Conservation (phyloP, 1,140 invertebrate species). For the Drosophila parabipectinata region DNA sequence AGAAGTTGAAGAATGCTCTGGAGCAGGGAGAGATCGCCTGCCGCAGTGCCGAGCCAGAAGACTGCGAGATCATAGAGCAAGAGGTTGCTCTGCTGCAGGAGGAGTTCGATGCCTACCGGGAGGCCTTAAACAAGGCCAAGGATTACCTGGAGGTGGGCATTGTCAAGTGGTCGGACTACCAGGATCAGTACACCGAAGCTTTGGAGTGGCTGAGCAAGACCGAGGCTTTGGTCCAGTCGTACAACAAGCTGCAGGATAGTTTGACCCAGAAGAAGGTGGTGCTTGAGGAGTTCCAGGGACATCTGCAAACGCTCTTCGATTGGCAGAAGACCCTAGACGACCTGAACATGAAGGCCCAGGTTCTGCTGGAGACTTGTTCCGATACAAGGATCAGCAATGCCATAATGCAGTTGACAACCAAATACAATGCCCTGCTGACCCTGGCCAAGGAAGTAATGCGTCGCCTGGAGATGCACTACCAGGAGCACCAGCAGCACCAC, state of each 20-base stretch:
- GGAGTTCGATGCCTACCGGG: slow-evolving; percentile 93
- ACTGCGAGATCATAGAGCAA: slow-evolving; percentile 95
- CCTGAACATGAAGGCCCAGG: slow-evolving; percentile 96
- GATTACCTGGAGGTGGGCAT: slow-evolving; percentile 93
- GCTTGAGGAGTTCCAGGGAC: slow-evolving; percentile 94
- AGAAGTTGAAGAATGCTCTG: slow-evolving; percentile 92
- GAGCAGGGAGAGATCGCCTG: slow-evolving; percentile 93
- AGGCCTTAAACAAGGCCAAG: slow-evolving; percentile 91
- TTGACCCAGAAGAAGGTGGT: slow-evolving; percentile 95
- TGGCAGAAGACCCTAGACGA: slow-evolving; percentile 97
- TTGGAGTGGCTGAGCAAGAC: slow-evolving; percentile 94
- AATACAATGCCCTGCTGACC: slow-evolving; percentile 96
- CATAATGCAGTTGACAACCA: slow-evolving; percentile 96
- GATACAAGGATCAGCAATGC: slow-evolving; percentile 97
- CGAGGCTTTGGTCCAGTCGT: slow-evolving; percentile 93
- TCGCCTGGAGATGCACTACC: slow-evolving; percentile 94
- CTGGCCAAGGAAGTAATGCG: slow-evolving; percentile 97
- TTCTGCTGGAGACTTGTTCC: slow-evolving; percentile 94
- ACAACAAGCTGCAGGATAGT: slow-evolving; percentile 94
- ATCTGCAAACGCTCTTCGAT: slow-evolving; percentile 95
- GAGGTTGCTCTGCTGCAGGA: slow-evolving; percentile 95
- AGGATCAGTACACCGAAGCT: slow-evolving; percentile 96
- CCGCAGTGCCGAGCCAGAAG: slow-evolving; percentile 92
- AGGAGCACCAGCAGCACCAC: slow-evolving; percentile 95
- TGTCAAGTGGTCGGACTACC: slow-evolving; percentile 97